Conservation (phyloP, 2,113 vertebrate species). For the Stercorarius parasiticus region DNA sequence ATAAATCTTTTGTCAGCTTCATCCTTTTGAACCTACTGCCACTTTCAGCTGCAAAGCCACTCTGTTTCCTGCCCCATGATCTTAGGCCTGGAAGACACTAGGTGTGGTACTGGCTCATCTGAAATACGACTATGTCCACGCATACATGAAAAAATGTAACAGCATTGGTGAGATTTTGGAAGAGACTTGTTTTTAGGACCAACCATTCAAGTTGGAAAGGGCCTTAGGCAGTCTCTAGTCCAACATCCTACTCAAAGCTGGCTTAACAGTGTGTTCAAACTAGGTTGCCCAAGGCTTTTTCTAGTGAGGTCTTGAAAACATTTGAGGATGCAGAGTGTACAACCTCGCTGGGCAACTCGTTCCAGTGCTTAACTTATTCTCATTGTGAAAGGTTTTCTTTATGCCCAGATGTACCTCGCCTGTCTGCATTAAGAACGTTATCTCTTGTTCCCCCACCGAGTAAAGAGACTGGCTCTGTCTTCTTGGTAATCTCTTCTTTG, state of each 20-base stretch:
- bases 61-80: rapidly evolving
- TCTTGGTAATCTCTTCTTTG: not conserved
- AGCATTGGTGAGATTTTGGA: not conserved
- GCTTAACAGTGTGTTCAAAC: not conserved
- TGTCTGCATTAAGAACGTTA: not conserved
- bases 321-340: not conserved
- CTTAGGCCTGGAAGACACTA: not conserved
- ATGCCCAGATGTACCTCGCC: not conserved
- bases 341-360: not conserved
- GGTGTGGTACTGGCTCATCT: not conserved
- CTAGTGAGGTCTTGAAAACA: not conserved
- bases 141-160: not conserved
- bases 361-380: not conserved
- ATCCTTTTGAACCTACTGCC: not conserved
- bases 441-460: not conserved
- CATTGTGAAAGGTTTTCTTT: not conserved
- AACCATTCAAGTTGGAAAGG: not conserved
- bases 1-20: not conserved
- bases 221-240: not conserved
- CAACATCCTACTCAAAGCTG: not conserved
- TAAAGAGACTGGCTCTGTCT: not conserved
- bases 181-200: not conserved
- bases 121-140: not conserved
- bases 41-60: not conserved
- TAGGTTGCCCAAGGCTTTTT: not conserved